Evolutionary conservation across 2,888 invertebrate genomes (phyloP).

Genomic region (Drosophila koepferae): DNA sequence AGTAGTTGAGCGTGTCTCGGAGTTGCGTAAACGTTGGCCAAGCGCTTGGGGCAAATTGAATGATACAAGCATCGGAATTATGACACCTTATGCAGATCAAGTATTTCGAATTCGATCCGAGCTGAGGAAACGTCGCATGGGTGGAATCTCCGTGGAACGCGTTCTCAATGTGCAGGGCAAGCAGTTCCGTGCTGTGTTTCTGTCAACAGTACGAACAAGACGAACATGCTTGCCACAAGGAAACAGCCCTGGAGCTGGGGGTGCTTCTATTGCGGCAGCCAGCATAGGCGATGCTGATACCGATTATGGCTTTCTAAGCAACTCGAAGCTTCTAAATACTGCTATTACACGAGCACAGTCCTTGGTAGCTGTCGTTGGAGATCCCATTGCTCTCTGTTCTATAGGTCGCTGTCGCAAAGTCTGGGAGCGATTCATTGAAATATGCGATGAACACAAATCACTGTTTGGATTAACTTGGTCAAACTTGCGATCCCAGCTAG

Average conservation of each 20-base stretch:
- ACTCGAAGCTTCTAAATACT: constrained; percentile 92
- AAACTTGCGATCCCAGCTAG: constrained; percentile 88
- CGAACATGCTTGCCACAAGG: constrained; percentile 88
- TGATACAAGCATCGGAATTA: constrained; percentile 93
- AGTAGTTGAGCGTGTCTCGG: constrained; percentile 90
- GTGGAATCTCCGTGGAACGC: constrained; percentile 92
- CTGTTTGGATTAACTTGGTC: constrained; percentile 91
- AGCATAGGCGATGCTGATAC: constrained; percentile 85
- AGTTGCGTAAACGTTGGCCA: constrained; percentile 91
- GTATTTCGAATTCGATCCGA: constrained; percentile 91
- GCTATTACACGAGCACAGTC: constrained; percentile 93
- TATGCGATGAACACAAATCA: constrained; percentile 89
- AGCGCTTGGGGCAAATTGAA: constrained; percentile 90
- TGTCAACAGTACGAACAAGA: constrained; percentile 91
- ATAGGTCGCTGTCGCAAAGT: constrained; percentile 92
- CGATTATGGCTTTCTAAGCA: constrained; percentile 93
- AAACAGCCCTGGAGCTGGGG: constrained; percentile 33
- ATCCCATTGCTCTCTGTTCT: constrained; percentile 92
- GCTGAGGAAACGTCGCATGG: constrained; percentile 90
- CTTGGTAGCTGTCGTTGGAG: constrained; percentile 93
- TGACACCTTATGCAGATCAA: constrained; percentile 94
- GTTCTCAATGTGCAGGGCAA: constrained; percentile 95
- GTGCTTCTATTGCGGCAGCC: constrained; percentile 35
- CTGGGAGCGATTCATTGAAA: constrained; percentile 92
- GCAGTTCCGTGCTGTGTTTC: constrained; percentile 92